Percentiles rank a stretch among this genome's conserved stretches.
Conservation (phyloP, 35 echinoderm and acorn worm genomes). For the Stichopus chloronotus region DNA sequence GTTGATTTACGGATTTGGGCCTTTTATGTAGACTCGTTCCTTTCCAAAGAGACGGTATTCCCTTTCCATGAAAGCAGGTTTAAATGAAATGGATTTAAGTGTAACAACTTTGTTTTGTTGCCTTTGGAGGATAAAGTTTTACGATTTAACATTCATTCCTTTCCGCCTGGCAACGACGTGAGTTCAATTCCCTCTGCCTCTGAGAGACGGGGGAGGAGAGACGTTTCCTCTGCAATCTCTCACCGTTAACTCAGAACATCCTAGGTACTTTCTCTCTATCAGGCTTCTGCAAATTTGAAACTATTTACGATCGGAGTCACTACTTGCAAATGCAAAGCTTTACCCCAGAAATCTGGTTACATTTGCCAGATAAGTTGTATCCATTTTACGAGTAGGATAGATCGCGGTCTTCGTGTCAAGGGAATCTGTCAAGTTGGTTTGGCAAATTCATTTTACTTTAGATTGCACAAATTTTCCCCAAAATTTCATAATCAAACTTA, state of each 20-base stretch:
- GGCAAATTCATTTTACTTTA: too few species aligned
- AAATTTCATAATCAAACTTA: too few species aligned
- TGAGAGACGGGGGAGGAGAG: background rate
- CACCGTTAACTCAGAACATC: background rate
- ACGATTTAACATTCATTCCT: background rate
- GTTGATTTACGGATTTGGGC: background rate
- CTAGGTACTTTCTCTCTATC: background rate
- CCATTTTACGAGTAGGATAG: too few species aligned
- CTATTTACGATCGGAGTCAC: background rate
- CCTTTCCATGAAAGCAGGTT: background rate
- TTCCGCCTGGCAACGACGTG: background rate
- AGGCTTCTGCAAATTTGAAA: background rate
- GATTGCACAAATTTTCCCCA: too few species aligned
- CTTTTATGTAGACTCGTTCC: background rate
- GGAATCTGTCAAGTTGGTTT: too few species aligned
- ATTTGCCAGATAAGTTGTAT: background rate
- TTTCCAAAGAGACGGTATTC: background rate
- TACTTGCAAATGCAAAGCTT: background rate
- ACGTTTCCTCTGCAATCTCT: background rate
- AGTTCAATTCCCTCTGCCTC: background rate
- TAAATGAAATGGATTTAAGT: constrained; percentile 11
- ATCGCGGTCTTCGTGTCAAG: too few species aligned
- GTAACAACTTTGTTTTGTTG: background rate
- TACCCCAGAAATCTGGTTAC: background rate
- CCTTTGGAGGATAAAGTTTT: background rate